Percentiles rank a stretch among this genome's conserved stretches.
phyloP scores from a whole-genome alignment of 2,113 vertebrate species.

The Physeter macrocephalus region DNA sequence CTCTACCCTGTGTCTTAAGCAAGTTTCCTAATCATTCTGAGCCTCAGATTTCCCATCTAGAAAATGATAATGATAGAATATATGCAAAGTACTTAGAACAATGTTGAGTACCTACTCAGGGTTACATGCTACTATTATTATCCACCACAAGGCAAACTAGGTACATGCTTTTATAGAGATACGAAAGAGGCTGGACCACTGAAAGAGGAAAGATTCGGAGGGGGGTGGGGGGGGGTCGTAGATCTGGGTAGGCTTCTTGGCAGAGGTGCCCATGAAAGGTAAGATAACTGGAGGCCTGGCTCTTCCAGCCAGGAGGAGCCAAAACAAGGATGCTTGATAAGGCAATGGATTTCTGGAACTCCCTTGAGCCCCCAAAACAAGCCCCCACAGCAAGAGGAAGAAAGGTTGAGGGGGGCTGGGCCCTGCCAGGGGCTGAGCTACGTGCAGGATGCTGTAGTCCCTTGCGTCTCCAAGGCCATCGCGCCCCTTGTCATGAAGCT shows the following conservation, averaged over 20 bases:
- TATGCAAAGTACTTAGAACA: not conserved
- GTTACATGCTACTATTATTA: too few species aligned
- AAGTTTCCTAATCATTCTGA: not conserved
- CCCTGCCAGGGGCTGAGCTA: not conserved
- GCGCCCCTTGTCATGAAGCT: not conserved
- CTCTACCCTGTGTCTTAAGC: not conserved
- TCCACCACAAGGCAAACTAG: not conserved
- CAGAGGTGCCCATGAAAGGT: not conserved
- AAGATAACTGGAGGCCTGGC: not conserved
- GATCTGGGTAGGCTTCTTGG: not conserved
- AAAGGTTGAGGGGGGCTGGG: not conserved
- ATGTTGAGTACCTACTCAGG: not conserved
- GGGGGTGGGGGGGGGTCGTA: rapidly evolving
- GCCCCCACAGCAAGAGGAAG: not conserved
- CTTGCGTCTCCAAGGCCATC: not conserved
- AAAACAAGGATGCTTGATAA: too few species aligned
- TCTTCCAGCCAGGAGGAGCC: not conserved
- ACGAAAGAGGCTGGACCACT: too few species aligned
- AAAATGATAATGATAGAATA: not conserved
- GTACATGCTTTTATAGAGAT: not conserved
- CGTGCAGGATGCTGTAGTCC: rapidly evolving
- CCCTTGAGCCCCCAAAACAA: not conserved
- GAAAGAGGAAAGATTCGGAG: not conserved
- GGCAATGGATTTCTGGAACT: not conserved
- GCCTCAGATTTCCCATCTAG: not conserved